Conservation (phyloP, 1,140 invertebrate species). For the Neelides sp. region DNA sequence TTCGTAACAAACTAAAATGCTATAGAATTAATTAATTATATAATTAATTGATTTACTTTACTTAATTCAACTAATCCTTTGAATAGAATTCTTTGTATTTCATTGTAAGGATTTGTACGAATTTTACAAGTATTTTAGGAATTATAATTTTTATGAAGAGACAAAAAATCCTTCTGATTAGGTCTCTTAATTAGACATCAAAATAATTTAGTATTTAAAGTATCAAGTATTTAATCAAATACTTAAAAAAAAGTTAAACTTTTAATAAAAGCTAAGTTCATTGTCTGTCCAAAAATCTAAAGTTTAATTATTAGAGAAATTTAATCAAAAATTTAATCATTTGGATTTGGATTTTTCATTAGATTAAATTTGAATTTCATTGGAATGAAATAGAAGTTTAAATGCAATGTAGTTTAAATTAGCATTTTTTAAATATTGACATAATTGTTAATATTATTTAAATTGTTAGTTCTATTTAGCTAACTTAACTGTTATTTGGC, state of each 20-base stretch:
- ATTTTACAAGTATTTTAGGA: neutral
- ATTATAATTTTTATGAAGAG: no score
- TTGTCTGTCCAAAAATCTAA: constrained; percentile 13
- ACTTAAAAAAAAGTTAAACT: no score
- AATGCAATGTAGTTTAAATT: no score
- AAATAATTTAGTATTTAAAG: no score
- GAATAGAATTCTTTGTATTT: constrained; percentile 9
- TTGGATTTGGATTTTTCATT: no score
- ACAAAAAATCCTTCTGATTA: no score
- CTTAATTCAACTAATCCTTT: neutral
- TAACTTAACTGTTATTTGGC: neutral
- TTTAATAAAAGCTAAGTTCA: constrained; percentile 13
- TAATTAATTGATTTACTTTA: neutral
- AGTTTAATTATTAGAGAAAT: no score
- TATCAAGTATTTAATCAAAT: no score
- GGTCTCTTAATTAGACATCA: no score
- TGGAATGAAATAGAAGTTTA: neutral
- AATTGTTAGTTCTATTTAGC: constrained; percentile 3
- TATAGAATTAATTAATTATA: neutral
- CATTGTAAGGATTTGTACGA: neutral
- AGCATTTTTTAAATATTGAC: neutral
- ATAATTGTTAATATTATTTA: neutral
- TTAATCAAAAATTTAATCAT: no score
- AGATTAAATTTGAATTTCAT: no score
- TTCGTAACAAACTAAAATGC: neutral